Base-by-base conservation (phyloP, 2,797 vertebrate genomes). In the Myotis findleyi region DNA sequence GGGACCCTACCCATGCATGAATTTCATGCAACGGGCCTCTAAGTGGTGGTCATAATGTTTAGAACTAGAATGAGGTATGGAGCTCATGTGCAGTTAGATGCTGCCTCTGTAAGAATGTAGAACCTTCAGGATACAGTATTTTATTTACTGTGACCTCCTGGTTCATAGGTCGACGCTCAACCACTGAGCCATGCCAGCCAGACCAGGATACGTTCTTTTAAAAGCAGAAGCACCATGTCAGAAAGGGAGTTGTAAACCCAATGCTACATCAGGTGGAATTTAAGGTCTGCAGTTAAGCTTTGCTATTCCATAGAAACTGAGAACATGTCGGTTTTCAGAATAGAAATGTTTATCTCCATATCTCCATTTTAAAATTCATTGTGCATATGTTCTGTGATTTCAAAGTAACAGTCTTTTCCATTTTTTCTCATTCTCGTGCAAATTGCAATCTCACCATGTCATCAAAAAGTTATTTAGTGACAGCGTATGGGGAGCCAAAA, bases 391-490 rank as follows among this genome's bases (percentile, higher is more conserved):
- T 95, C 96, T 95, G 94, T 2, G 51, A 97, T 97, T 95, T 95
- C 81, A 96, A 97, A 97, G 92, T 97, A 96, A 95, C 92, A 96
- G 95, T 87, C 90, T 89, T 94, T 94, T 87, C 90, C 87, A 83
- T 96, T 97, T 97, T 92, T 92, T 93, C 94, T 95, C 89, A 95
- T 97, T 97, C 93, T 81, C 76, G 87, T 94, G 92, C 95, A 97
- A 95, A 97, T 96, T 97, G 95, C 88, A 92, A 59, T 95, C 25
- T 0, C 86, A 96, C 93, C 94, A 94, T 96, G 94, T 95, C 96
- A 97, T 97, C 96, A 97, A 82, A 97, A 97, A 97, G 88, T 96
- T 97, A 97, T 95, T 95, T 95, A 97, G 96, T 94, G 95, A 96
- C 91, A 97, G 96, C 93, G 89, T 96, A 87, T 27, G 91, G 82